Evolutionary conservation across 2,113 vertebrate genomes (phyloP).

Genomic region (Dinomys branickii): DNA sequence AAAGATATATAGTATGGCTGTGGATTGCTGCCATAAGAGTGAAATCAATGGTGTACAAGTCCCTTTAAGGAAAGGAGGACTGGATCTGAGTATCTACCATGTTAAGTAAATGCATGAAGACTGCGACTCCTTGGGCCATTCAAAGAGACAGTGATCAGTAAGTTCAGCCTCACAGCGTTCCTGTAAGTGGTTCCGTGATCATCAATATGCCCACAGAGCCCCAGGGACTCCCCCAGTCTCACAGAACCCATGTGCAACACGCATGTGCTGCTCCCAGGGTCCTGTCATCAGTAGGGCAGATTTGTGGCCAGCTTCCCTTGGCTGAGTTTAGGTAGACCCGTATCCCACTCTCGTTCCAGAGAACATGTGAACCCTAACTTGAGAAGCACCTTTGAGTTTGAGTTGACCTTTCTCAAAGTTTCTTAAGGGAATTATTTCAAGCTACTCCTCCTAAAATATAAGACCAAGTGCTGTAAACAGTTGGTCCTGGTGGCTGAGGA

Average conservation of each 20-base stretch:
- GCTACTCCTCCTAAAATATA: not conserved
- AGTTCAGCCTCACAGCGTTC: not conserved
- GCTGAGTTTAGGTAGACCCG: not conserved
- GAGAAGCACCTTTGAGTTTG: not conserved
- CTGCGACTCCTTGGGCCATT: constrained; percentile 20
- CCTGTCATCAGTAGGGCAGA: not conserved
- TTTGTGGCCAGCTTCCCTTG: not conserved
- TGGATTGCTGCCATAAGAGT: constrained; percentile 69
- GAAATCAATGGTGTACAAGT: constrained; percentile 75
- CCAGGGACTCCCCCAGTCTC: not conserved
- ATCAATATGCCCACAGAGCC: not conserved
- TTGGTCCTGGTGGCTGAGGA: not conserved
- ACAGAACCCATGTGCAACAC: not conserved
- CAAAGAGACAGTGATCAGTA: not conserved
- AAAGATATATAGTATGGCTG: constrained; percentile 77
- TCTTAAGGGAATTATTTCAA: not conserved
- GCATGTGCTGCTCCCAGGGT: not conserved
- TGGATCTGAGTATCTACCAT: constrained; percentile 57
- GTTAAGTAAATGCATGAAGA: constrained; percentile 63
- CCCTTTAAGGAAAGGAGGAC: constrained; percentile 67
- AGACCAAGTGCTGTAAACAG: not conserved
- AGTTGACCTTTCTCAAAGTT: not conserved
- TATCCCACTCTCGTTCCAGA: not conserved
- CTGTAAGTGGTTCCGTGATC: not conserved
- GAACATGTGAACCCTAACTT: not conserved